Conservation (phyloP, 92 coral and sea anemone species). For the Actinostola sp. region DNA sequence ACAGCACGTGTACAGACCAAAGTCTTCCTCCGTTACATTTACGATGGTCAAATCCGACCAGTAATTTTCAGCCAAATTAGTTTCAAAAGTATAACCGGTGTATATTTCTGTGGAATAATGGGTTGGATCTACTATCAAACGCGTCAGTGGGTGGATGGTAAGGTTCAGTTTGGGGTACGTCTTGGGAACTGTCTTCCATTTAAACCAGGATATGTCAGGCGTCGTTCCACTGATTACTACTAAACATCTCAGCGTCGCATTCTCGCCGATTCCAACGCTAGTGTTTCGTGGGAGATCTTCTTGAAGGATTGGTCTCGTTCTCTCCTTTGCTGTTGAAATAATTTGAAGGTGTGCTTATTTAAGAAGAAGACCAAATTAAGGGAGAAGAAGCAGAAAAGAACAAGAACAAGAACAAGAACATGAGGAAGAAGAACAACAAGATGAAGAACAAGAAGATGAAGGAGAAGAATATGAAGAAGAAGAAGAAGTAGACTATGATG, state of each 20-base stretch:
- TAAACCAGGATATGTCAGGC: conserved; percentile 64
- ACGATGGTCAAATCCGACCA: conserved; percentile 52
- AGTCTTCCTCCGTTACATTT: conserved; percentile 79
- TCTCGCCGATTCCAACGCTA: conserved; percentile 47
- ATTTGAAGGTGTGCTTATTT: no score
- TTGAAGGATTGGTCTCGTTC: conserved; percentile 45
- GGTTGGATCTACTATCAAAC: no score
- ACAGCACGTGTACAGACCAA: conserved; percentile 86
- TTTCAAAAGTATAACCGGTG: conserved; percentile 21
- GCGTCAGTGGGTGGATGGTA: no score
- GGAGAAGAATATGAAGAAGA: no score
- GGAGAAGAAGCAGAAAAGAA: no score
- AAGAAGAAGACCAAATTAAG: no score
- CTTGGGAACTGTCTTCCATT: conserved; percentile 51
- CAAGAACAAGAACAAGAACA: no score
- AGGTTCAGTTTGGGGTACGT: conserved; percentile 15
- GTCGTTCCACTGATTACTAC: conserved; percentile 40
- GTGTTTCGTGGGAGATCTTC: conserved; percentile 33
- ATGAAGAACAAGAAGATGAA: no score
- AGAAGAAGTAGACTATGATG: no score
- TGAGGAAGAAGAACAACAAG: no score
- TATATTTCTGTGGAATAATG: no score
- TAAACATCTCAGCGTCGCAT: conserved; percentile 48
- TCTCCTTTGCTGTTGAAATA: conserved; percentile 28
- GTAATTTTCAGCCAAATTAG: conserved; percentile 1